Evolutionary conservation across 2,797 vertebrate species (phyloP).

Genomic region (Lutjanus argentimaculatus): DNA sequence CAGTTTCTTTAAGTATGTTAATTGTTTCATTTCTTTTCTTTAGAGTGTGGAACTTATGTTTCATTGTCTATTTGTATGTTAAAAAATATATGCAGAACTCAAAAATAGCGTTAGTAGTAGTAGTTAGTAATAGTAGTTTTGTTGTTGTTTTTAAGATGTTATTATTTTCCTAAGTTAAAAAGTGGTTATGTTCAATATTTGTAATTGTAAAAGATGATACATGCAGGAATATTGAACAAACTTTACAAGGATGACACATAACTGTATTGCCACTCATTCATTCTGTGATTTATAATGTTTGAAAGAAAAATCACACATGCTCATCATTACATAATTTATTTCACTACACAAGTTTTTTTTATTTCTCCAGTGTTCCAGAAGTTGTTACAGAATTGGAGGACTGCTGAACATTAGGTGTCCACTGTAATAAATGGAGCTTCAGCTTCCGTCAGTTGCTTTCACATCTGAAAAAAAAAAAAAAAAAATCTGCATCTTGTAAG

Average conservation of each 20-base stretch:
- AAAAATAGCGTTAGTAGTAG: no score
- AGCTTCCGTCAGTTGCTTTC: slow-evolving; percentile 35
- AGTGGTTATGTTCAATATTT: neutral
- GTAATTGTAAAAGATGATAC: neutral
- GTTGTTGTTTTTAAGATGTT: no score
- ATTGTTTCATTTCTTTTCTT: no score
- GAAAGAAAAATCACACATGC: neutral
- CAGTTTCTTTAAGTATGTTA: no score
- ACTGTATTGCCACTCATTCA: neutral
- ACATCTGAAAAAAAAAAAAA: slow-evolving; percentile 48
- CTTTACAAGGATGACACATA: neutral
- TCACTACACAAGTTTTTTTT: slow-evolving; percentile 16
- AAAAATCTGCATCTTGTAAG: slow-evolving; percentile 17
- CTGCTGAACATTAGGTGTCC: slow-evolving; percentile 6
- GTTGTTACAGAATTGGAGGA: slow-evolving; percentile 25
- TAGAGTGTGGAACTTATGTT: no score
- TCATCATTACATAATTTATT: slow-evolving; percentile 62
- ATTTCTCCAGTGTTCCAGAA: slow-evolving; percentile 45
- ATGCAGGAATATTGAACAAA: neutral
- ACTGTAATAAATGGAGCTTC: slow-evolving; percentile 13
- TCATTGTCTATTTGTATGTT: no score
- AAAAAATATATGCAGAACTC: no score
- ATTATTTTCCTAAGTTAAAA: neutral
- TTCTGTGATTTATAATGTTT: neutral
- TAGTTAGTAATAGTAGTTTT: no score